A percentile compares a stretch with the other conserved stretches of the same genome.
Evolutionary conservation across 64 coral and sea anemone genomes (phyloP).

Genomic region (Acropora yongei): DNA sequence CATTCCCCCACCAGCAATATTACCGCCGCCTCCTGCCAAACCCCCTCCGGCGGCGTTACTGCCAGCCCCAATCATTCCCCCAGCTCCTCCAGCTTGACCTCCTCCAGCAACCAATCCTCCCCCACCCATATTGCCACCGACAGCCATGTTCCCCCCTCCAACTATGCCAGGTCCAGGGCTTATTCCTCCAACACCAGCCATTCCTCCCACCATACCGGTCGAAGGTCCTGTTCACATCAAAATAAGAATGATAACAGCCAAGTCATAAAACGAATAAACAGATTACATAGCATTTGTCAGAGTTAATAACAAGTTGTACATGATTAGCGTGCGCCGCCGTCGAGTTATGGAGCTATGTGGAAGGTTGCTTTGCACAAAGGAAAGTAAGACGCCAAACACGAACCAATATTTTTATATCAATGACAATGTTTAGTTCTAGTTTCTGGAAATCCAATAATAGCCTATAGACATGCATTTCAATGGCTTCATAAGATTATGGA

Average conservation of each 20-base stretch:
- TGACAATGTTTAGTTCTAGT: no score
- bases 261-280: background rate
- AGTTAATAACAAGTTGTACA: no score
- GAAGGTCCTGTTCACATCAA: background rate
- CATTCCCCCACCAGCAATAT: constrained; percentile 25
- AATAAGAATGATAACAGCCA: background rate
- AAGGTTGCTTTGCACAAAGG: no score
- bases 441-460: no score
- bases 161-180: background rate
- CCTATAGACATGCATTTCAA: no score
- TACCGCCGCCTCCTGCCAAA: background rate
- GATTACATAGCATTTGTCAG: background rate
- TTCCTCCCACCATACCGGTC: background rate
- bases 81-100: background rate
- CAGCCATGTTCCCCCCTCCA: constrained; percentile 6
- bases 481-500: no score
- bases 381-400: no score
- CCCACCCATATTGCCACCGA: constrained; percentile 13
- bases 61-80: constrained; percentile 1
- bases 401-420: no score
- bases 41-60: background rate
- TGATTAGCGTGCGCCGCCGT: no score
- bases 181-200: background rate
- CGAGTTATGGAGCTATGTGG: no score
- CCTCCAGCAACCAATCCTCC: background rate